phyloP scores from a whole-genome alignment of 2,113 vertebrate genomes.

The Dicerorhinus sumatrensis region DNA sequence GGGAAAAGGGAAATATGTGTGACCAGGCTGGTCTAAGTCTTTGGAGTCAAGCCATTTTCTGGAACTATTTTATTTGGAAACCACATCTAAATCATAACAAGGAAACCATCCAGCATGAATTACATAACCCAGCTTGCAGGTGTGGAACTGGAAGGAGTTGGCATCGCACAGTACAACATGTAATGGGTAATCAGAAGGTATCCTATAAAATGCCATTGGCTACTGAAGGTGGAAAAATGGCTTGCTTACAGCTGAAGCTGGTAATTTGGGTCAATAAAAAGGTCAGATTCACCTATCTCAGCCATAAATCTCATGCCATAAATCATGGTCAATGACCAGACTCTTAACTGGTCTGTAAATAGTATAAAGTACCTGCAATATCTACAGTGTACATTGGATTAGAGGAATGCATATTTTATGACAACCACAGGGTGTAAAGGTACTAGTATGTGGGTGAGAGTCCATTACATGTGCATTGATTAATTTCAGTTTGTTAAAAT shows the following conservation, averaged over 20 bases:
- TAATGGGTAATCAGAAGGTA: accelerated
- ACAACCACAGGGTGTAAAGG: neutral
- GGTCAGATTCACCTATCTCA: neutral
- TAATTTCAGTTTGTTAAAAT: neutral
- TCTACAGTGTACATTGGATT: neutral
- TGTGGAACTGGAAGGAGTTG: neutral
- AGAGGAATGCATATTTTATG: neutral
- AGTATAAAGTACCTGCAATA: neutral
- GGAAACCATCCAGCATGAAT: neutral
- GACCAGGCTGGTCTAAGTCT: neutral
- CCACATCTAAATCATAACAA: slow-evolving; percentile 33
- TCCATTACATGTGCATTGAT: neutral
- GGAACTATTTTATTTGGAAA: slow-evolving; percentile 71
- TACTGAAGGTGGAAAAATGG: neutral
- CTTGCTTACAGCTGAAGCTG: neutral
- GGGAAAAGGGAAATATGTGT: neutral
- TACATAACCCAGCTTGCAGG: neutral
- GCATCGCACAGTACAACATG: neutral
- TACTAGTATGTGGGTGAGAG: neutral
- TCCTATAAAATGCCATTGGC: neutral
- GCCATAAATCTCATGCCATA: neutral
- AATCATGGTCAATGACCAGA: neutral
- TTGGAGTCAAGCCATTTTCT: slow-evolving; percentile 57
- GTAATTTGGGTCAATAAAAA: neutral
- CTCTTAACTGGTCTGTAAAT: neutral